phyloP scores from a whole-genome alignment of 2,797 vertebrate genomes.

The Lithobates pipiens region DNA sequence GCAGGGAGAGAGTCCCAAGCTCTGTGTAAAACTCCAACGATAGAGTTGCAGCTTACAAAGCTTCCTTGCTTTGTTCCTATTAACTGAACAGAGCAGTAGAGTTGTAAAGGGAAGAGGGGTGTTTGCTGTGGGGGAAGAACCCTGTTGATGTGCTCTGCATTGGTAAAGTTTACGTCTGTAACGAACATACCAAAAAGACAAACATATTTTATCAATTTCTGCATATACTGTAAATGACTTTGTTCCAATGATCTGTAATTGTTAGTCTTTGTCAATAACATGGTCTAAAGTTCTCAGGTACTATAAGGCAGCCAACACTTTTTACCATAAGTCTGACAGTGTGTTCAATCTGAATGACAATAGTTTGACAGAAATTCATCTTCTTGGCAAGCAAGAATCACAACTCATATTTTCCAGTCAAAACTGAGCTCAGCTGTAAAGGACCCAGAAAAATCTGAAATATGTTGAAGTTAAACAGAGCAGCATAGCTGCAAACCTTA shows the following conservation, averaged over 20 bases:
- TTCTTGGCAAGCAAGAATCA: not conserved
- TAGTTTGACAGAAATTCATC: slow-evolving; percentile 9
- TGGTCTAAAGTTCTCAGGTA: not conserved
- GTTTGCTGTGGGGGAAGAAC: too few species aligned
- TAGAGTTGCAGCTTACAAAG: too few species aligned
- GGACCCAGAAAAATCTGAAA: not conserved
- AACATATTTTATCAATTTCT: not conserved
- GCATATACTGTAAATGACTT: not conserved
- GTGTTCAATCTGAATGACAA: not conserved
- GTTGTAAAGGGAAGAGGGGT: too few species aligned
- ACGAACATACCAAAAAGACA: too few species aligned
- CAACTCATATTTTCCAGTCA: not conserved
- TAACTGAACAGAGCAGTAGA: too few species aligned
- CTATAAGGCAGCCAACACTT: not conserved
- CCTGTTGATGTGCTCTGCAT: too few species aligned
- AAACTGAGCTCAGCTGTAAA: not conserved
- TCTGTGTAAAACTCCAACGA: too few species aligned
- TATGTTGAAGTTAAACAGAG: not conserved
- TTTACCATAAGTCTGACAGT: not conserved
- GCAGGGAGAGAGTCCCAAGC: too few species aligned
- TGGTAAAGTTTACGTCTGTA: too few species aligned
- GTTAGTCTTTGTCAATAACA: not conserved
- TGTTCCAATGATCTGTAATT: not conserved
- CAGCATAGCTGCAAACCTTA: not conserved
- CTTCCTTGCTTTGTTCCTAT: too few species aligned